Conservation (phyloP, 92 coral and sea anemone species). For the Heliopora coerulea region DNA sequence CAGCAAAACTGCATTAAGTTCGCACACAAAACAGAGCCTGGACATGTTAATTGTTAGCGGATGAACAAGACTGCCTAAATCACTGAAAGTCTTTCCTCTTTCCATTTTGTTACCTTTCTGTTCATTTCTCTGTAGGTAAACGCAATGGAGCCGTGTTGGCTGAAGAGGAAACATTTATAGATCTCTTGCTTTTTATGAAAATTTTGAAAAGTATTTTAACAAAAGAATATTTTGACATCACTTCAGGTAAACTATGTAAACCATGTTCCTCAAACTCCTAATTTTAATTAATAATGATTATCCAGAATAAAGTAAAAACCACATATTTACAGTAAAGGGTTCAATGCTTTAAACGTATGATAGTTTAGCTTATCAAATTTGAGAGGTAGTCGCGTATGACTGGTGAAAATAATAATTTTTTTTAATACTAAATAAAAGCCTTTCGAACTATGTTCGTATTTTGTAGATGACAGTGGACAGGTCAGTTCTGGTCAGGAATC, state of each 20-base stretch:
- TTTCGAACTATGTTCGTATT: background rate
- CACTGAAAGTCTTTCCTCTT: background rate
- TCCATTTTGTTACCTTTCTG: background rate
- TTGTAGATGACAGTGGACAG: conserved; percentile 26
- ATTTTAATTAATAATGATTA: no score
- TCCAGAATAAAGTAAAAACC: no score
- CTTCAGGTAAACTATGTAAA: conserved; percentile 60
- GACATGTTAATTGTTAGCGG: no score
- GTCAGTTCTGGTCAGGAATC: conserved; percentile 54
- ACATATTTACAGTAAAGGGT: no score
- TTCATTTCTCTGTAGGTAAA: conserved; percentile 73
- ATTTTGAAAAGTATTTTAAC: conserved; percentile 78
- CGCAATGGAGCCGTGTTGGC: conserved; percentile 57
- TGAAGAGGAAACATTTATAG: conserved; percentile 85
- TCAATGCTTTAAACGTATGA: no score
- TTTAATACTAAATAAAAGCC: no score
- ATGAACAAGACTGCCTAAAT: no score
- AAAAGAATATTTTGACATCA: conserved; percentile 67
- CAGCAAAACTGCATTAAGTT: no score
- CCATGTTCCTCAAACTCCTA: no score
- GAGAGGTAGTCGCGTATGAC: no score
- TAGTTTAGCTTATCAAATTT: background rate
- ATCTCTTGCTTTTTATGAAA: conserved; percentile 76
- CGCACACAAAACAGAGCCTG: no score
- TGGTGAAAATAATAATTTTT: conserved; percentile 4